Percentiles rank a stretch among this genome's conserved stretches.
These are phyloP conservation scores for Callopanchax toddi DNA, from an alignment of 2,113 vertebrate genomes.

Conservation along the genomic window DNA sequence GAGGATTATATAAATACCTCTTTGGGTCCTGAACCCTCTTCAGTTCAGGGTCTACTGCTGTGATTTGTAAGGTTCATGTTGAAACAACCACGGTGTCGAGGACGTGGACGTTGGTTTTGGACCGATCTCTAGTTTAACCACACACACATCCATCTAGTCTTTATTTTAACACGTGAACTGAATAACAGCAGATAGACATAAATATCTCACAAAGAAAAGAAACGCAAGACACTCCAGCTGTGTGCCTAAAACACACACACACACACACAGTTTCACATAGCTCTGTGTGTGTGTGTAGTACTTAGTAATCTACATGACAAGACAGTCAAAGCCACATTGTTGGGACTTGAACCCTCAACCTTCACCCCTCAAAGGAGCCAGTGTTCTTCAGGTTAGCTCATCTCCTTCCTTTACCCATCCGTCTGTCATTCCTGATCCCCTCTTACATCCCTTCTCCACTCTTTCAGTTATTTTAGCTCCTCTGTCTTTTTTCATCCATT, in stretches of 20 bases:
- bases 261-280: constrained; percentile 16
- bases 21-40: constrained; percentile 37
- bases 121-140: neutral
- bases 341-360: constrained; percentile 61
- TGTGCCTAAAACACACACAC: constrained; percentile 15
- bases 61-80: constrained; percentile 44
- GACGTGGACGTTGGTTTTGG: constrained; percentile 50
- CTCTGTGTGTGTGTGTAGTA: constrained; percentile 33
- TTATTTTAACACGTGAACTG: constrained; percentile 12
- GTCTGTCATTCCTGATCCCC: constrained; percentile 40
- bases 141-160: constrained; percentile 3
- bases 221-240: constrained; percentile 27
- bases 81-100: constrained; percentile 26
- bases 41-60: constrained; percentile 41
- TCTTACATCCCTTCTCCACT: constrained; percentile 31
- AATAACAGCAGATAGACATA: constrained; percentile 17
- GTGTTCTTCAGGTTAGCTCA: constrained; percentile 59
- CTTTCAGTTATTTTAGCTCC: constrained; percentile 38
- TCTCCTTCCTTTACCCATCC: constrained; percentile 34
- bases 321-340: constrained; percentile 66
- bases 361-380: constrained; percentile 57
- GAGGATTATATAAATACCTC: constrained; percentile 60
- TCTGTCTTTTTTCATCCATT: constrained; percentile 30
- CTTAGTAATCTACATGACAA: constrained; percentile 61
- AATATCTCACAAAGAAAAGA: constrained; percentile 24